Evolutionary conservation across 2,888 invertebrate species (phyloP).

Genomic region (Hirtodrosophila histrioides): DNA sequence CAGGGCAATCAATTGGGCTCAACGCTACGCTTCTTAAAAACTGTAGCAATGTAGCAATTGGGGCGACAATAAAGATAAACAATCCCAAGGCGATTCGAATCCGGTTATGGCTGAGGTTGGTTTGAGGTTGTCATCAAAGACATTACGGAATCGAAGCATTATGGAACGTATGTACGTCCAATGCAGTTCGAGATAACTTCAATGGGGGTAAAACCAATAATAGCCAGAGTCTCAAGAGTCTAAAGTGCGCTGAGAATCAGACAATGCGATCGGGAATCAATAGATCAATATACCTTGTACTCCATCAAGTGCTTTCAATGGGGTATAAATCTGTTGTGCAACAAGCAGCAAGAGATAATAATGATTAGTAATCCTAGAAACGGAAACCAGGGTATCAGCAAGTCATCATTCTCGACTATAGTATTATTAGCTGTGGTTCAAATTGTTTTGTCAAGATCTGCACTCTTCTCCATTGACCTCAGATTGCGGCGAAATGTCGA

Average conservation of each 20-base stretch:
- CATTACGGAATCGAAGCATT: background rate
- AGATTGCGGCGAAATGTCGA: slow-evolving; percentile 45
- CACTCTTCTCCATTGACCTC: slow-evolving; percentile 14
- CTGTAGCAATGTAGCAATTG: slow-evolving; percentile 26
- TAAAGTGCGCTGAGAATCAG: slow-evolving; percentile 13
- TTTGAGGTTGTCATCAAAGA: background rate
- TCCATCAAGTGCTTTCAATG: too few species aligned
- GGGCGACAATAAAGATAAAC: slow-evolving; percentile 64
- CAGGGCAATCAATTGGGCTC: slow-evolving; percentile 40
- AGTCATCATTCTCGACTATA: too few species aligned
- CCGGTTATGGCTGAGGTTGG: background rate
- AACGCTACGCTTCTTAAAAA: slow-evolving; percentile 17
- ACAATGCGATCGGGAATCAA: too few species aligned
- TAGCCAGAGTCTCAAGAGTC: background rate
- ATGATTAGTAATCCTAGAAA: too few species aligned
- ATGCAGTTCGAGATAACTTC: background rate
- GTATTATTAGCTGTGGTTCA: too few species aligned
- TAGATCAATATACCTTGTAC: too few species aligned
- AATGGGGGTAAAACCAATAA: background rate
- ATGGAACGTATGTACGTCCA: slow-evolving; percentile 1
- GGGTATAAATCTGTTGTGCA: too few species aligned
- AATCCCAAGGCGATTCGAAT: slow-evolving; percentile 10
- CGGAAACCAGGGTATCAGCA: too few species aligned
- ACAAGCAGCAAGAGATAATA: too few species aligned
- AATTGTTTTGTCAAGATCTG: slow-evolving; percentile 29